Evolutionary conservation across 2,113 vertebrate genomes (phyloP).

Genomic region (Saccopteryx bilineata): DNA sequence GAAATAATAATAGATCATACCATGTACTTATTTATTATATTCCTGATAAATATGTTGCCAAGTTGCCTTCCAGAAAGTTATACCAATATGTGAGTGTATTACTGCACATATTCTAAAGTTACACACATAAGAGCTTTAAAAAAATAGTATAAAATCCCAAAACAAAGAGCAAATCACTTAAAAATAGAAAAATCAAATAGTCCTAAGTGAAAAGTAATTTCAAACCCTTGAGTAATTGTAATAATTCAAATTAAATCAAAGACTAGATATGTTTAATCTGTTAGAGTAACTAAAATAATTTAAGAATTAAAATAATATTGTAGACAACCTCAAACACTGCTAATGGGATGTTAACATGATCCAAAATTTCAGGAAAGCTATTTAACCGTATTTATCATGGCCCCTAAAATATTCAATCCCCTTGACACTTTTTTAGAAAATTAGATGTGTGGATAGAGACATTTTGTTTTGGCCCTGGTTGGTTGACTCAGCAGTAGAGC

Average conservation of each 20-base stretch:
- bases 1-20: not conserved
- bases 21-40: not conserved
- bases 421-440: not conserved
- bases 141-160: constrained; percentile 1
- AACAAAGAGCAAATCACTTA: not conserved
- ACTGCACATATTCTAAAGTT: not conserved
- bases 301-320: constrained; percentile 20
- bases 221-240: not conserved
- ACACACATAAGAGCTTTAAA: not conserved
- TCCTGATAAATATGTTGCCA: not conserved
- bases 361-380: not conserved
- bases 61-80: not conserved
- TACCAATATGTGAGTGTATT: not conserved
- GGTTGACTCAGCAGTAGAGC: no score
- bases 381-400: not conserved
- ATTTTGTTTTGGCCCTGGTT: not conserved
- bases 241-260: not conserved
- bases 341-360: not conserved
- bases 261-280: not conserved
- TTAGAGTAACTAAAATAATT: not conserved
- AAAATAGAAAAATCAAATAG: constrained; percentile 4
- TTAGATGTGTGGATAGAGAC: not conserved
- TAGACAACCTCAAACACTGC: not conserved
- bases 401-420: not conserved
- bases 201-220: not conserved